A percentile compares a stretch with the other conserved stretches of the same genome.
These are phyloP conservation scores for Corythornis madagascariensis DNA, from an alignment of 2,113 vertebrate species.

Conservation along the genomic window DNA sequence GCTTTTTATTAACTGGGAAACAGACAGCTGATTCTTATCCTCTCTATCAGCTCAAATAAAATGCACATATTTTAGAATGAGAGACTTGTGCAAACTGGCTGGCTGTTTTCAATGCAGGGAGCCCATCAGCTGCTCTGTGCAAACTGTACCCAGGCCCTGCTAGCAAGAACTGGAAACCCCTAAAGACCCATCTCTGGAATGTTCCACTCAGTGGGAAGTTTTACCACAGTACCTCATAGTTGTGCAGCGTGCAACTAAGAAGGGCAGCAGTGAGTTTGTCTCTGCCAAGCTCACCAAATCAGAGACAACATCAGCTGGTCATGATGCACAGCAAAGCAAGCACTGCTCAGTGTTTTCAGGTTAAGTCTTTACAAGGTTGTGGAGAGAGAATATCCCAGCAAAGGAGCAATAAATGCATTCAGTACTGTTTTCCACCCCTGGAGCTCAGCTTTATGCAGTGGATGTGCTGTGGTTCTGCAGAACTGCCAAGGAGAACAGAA, in stretches of 20 bases:
- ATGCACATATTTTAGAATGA: constrained; percentile 47
- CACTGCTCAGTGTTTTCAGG: not conserved
- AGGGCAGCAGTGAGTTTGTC: not conserved
- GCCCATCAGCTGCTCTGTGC: not conserved
- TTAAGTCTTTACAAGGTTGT: not conserved
- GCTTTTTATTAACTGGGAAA: constrained; percentile 75
- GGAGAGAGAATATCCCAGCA: not conserved
- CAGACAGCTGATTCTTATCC: constrained; percentile 70
- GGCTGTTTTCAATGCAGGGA: not conserved
- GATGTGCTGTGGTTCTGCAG: not conserved
- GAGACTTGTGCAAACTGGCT: constrained; percentile 56
- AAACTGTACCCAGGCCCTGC: not conserved
- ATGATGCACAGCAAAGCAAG: not conserved
- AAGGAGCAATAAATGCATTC: not conserved
- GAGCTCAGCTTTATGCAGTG: not conserved
- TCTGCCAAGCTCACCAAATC: not conserved
- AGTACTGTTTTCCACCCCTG: not conserved
- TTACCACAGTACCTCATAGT: not conserved
- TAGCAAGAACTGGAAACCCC: not conserved
- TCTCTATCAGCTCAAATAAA: constrained; percentile 60
- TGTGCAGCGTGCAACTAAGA: not conserved
- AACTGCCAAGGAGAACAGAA: not conserved
- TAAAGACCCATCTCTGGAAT: not conserved
- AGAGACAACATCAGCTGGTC: not conserved
- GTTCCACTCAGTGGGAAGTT: not conserved